phyloP scores from a whole-genome alignment of 2,797 vertebrate species.

The Poecilia velifera region DNA sequence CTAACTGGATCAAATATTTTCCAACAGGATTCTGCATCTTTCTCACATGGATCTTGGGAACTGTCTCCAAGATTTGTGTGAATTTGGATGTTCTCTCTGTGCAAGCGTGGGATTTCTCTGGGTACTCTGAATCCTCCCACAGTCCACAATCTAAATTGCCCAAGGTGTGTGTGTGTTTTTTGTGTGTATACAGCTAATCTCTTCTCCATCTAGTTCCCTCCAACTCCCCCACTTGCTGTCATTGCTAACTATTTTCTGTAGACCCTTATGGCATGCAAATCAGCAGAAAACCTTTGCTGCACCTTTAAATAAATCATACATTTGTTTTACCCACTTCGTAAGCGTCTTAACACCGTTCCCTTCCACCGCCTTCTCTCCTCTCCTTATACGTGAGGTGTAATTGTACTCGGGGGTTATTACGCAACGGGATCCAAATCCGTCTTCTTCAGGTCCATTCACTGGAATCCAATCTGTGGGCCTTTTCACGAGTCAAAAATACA shows the following conservation, averaged over 20 bases:
- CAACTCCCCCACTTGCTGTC: background rate
- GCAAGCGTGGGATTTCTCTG: background rate
- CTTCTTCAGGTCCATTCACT: conserved; percentile 48
- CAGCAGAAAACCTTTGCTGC: background rate
- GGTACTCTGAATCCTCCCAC: background rate
- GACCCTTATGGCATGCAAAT: background rate
- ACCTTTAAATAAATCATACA: background rate
- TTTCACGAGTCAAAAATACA: conserved; percentile 49
- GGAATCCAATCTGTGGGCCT: conserved; percentile 51
- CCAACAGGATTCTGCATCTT: background rate
- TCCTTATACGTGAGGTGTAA: conserved; percentile 18
- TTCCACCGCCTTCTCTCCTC: conserved; percentile 13
- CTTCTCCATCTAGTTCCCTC: background rate
- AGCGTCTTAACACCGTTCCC: background rate
- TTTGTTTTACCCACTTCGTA: background rate
- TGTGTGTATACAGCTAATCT: background rate
- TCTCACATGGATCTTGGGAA: background rate
- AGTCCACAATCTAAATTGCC: background rate
- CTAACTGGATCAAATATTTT: background rate
- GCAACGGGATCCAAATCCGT: conserved; percentile 36
- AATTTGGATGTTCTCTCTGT: background rate
- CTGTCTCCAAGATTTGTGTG: background rate
- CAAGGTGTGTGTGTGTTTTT: background rate
- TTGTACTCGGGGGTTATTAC: background rate
- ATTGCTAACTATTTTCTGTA: background rate